Percentiles rank a stretch among this genome's conserved stretches.
phyloP scores from a whole-genome alignment of 2,797 vertebrate genomes.

The Acanthurus lineatus region DNA sequence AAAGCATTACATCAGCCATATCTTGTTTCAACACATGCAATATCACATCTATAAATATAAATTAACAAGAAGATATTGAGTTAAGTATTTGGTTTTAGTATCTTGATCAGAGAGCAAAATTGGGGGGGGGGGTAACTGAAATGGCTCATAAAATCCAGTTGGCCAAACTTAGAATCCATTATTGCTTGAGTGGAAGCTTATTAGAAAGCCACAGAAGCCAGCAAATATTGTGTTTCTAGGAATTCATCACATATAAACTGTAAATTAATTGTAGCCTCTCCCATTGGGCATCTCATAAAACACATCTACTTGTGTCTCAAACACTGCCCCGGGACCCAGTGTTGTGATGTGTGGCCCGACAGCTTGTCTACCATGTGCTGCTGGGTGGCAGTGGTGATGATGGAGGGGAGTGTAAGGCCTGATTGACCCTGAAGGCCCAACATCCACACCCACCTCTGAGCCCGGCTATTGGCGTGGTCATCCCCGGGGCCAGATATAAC shows the following conservation, averaged over 20 bases:
- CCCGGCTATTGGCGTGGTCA: constrained; percentile 24
- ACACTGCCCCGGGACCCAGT: constrained; percentile 39
- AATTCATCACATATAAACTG: constrained; percentile 15
- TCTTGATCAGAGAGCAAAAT: no score
- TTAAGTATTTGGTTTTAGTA: no score
- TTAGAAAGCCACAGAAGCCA: constrained; percentile 5
- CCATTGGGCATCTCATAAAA: constrained; percentile 28
- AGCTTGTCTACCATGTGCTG: constrained; percentile 46
- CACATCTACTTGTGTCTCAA: constrained; percentile 59
- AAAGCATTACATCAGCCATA: neutral
- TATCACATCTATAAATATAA: no score
- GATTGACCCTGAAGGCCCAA: constrained; percentile 22
- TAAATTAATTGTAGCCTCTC: constrained; percentile 37
- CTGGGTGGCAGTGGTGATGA: neutral
- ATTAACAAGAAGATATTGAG: no score
- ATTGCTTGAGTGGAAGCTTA: neutral
- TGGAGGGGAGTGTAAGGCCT: neutral
- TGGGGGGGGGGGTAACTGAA: no score
- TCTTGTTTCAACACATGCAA: no score
- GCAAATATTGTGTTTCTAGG: constrained; percentile 5
- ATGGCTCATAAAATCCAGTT: neutral
- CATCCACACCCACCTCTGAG: constrained; percentile 51
- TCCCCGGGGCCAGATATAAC: constrained; percentile 25
- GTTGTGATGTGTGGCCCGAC: constrained; percentile 56
- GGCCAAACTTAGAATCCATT: neutral